A percentile compares a stretch with the other conserved stretches of the same genome.
phyloP scores from a whole-genome alignment of 1,140 invertebrate genomes.

The Drosophila malerkotliana region DNA sequence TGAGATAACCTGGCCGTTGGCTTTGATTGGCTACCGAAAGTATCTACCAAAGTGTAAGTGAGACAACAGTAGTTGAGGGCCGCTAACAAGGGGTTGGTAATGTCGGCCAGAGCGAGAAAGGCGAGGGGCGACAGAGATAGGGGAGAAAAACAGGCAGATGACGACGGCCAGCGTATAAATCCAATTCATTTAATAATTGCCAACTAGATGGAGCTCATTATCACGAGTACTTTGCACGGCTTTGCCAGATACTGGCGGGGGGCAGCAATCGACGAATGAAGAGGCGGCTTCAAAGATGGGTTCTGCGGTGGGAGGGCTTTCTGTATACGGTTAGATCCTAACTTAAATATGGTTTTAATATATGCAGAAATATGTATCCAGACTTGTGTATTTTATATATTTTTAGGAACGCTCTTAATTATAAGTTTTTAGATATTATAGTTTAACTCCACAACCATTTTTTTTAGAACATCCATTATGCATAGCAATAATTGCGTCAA shows the following conservation, averaged over 20 bases:
- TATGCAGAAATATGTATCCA: neutral
- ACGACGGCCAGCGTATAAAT: constrained; percentile 58
- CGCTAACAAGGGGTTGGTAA: constrained; percentile 44
- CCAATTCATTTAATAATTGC: constrained; percentile 84
- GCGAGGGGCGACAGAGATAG: neutral
- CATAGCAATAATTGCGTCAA: constrained; percentile 3
- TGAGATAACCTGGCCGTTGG: constrained; percentile 48
- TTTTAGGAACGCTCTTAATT: neutral
- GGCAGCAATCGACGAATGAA: neutral
- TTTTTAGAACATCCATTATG: neutral
- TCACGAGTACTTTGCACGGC: constrained; percentile 80
- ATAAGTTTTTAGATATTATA: neutral
- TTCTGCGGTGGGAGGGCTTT: constrained; percentile 20
- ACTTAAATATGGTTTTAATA: neutral
- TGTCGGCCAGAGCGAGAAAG: constrained; percentile 1
- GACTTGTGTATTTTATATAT: neutral
- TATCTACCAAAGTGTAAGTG: constrained; percentile 8
- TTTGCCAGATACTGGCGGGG: constrained; percentile 48
- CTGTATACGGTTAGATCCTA: constrained; percentile 23
- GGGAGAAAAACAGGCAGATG: neutral
- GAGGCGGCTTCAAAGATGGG: neutral
- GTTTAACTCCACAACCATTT: too few species aligned
- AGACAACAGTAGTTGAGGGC: constrained; percentile 27
- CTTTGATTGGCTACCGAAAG: constrained; percentile 57
- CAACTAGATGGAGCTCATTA: constrained; percentile 83